These are phyloP conservation scores for Erythrolamprus reginae DNA, from an alignment of 2,113 vertebrate species.

Conservation along the genomic window DNA sequence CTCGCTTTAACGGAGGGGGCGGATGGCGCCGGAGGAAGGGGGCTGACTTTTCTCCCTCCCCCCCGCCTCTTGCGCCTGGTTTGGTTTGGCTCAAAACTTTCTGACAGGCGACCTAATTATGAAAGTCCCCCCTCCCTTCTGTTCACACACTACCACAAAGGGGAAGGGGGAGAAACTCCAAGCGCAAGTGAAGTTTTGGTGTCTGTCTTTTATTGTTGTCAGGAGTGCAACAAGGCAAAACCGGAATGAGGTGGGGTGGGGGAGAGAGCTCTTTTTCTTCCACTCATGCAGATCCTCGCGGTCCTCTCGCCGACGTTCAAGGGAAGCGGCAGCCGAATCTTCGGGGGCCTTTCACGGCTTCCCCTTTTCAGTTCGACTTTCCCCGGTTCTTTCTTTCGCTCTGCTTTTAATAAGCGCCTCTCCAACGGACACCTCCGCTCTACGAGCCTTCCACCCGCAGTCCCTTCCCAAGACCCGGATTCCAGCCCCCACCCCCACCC, in stretches of 20 bases:
- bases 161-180: background rate
- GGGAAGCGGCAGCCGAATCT: background rate
- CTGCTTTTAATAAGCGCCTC: background rate
- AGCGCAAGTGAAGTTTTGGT: background rate
- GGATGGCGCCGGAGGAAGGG: background rate
- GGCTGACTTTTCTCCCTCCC: background rate
- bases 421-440: background rate
- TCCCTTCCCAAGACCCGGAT: background rate
- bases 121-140: background rate
- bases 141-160: background rate
- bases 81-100: background rate
- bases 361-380: background rate
- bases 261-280: background rate
- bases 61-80: background rate
- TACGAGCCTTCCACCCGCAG: background rate
- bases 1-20: background rate
- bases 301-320: no score
- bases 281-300: no score
- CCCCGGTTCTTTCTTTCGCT: no score
- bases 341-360: background rate
- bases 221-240: background rate
- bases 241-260: no score
- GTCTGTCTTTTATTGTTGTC: no score
- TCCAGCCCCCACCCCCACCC: background rate
- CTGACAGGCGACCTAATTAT: background rate